phyloP scores from a whole-genome alignment of 2,888 invertebrate genomes.

The Perizoma affinitatum region DNA sequence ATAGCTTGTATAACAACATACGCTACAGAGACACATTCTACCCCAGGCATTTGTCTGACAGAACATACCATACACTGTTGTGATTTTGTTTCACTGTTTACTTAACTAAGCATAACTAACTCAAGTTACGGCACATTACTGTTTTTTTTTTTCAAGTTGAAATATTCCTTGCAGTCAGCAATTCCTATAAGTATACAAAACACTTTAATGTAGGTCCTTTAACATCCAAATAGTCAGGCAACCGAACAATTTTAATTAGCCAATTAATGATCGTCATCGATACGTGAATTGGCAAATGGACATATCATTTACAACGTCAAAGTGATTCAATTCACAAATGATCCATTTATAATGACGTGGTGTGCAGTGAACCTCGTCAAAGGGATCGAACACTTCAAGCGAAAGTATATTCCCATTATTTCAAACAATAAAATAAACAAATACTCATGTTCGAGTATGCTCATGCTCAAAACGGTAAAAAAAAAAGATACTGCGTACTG shows the following conservation, averaged over 20 bases:
- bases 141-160: too few species aligned
- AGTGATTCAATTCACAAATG: conserved; percentile 12
- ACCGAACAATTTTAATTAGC: conserved; percentile 25
- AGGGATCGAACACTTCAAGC: conserved; percentile 2
- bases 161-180: too few species aligned
- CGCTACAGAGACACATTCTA: background rate
- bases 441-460: background rate
- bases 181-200: too few species aligned
- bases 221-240: conserved; percentile 8
- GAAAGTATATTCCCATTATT: background rate
- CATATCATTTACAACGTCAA: conserved; percentile 19
- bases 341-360: conserved; percentile 6
- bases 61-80: background rate
- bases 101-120: background rate
- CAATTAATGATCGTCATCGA: conserved; percentile 1
- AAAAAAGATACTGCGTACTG: conserved; percentile 31
- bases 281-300: conserved; percentile 20
- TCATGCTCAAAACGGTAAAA: conserved; percentile 18
- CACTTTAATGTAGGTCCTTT: background rate
- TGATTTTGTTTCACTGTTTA: conserved; percentile 9
- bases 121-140: conserved; percentile 1
- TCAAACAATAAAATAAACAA: conserved; percentile 13
- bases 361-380: conserved; percentile 2
- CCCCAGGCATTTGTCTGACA: background rate
- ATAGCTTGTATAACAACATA: too few species aligned